Base-by-base conservation (phyloP, 2,797 vertebrate genomes). In the Vespertilio murinus region DNA sequence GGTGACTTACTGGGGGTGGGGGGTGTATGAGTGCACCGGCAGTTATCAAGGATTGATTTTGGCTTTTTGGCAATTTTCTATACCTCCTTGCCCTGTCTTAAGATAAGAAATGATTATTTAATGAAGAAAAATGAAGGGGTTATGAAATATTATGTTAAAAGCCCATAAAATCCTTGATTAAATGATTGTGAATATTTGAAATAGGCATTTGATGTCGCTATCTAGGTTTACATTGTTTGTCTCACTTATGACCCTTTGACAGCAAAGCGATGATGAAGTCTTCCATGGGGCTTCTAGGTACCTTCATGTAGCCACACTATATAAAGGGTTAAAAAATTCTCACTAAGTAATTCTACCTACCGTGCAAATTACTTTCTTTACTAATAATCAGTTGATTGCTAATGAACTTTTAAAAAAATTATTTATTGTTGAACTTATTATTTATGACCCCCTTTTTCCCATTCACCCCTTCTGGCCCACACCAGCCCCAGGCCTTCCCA, bases 71-170 rank as follows among this genome's bases (percentile, higher is more conserved):
- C 2, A 91, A 40, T 59, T 77, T 54, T 16, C 28, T 52, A 45
- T 0, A 38, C 9, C 8, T 71, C 47, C 20, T 59, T 59, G 13
- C 3, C 3, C 12, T 83, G 2, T 61, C n/a, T 67, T 90, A 69
- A 73, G 54, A 71, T 80, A 84, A 38, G 80, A 88, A 69, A 38
- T 18, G 1, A 77, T 47, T 86, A 93, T 69, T 56, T 90, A 2
- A 65, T 78, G 25, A 9, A 77, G 25, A 84, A 85, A 20, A 38
- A n/a, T 81, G 35, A 2, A 6, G 5, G 56, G 17, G 54, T 64
- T 75, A 25, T 30, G 0, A 47, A 77, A 28, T 28, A 35, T 64
- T 78, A 47, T 69, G 59, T 42, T 84, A 47, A 87, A 75, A 2
- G 4, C 3, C 14, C 25, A 49, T 42, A 16, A 22, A 38, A 77